Conservation (phyloP, 2,797 vertebrate species). For the Oryzias sinensis region DNA sequence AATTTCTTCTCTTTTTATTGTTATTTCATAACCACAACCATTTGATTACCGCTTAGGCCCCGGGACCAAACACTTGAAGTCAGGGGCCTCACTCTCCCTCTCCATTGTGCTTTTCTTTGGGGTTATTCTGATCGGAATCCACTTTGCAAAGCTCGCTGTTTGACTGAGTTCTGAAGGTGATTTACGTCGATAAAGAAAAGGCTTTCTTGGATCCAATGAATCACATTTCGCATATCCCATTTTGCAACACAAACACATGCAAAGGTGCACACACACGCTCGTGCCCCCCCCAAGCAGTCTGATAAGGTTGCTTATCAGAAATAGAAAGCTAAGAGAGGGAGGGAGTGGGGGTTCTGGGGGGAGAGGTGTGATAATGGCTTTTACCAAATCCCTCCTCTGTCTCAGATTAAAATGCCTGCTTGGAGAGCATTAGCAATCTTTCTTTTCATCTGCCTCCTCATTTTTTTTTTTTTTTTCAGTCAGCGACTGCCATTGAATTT, state of each 20-base stretch:
- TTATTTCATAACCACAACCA: conserved; percentile 27
- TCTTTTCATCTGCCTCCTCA: conserved; percentile 83
- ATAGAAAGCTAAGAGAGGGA: conserved; percentile 56
- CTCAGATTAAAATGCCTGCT: conserved; percentile 89
- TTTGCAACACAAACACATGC: conserved; percentile 73
- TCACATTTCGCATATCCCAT: conserved; percentile 66
- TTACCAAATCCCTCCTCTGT: conserved; percentile 89
- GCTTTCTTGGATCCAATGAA: conserved; percentile 53
- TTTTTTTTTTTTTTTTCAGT: conserved; percentile 41
- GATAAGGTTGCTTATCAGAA: conserved; percentile 88
- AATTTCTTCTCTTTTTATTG: conserved; percentile 39
- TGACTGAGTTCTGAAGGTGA: conserved; percentile 64
- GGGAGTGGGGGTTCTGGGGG: conserved; percentile 7
- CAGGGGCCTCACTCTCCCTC: conserved; percentile 20
- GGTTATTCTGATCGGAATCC: conserved; percentile 58
- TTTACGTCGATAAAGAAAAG: conserved; percentile 51
- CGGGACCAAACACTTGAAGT: conserved; percentile 9
- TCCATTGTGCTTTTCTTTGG: conserved; percentile 28
- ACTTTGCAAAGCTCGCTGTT: conserved; percentile 42
- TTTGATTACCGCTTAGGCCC: conserved; percentile 30
- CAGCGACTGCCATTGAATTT: conserved; percentile 81
- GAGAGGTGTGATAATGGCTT: conserved; percentile 82
- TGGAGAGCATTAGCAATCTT: conserved; percentile 86
- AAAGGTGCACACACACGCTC: conserved; percentile 46
- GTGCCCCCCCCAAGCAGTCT: conserved; percentile 66